Percentiles rank a stretch among this genome's conserved stretches.
Conservation (phyloP, 2,113 vertebrate genomes). For the Merops nubicus region DNA sequence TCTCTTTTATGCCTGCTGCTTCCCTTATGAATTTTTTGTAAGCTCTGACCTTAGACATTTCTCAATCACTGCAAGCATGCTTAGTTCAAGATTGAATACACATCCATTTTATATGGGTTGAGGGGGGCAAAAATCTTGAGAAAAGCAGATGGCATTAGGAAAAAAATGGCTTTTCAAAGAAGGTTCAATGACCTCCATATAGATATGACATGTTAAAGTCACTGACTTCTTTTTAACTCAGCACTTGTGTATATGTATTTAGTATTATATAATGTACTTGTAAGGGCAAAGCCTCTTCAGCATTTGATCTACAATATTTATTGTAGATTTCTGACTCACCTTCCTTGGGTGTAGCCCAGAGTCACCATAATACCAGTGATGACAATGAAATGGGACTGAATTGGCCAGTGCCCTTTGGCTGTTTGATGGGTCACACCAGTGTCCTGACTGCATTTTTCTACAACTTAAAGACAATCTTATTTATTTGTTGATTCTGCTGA, state of each 20-base stretch:
- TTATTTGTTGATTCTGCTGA: constrained; percentile 9
- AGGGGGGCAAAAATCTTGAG: constrained; percentile 63
- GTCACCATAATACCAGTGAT: constrained; percentile 8
- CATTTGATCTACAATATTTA: constrained; percentile 15
- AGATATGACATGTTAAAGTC: constrained; percentile 60
- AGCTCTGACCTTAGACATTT: constrained; percentile 75
- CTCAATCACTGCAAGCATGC: constrained; percentile 64
- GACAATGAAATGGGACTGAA: constrained; percentile 25
- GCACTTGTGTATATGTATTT: constrained; percentile 37
- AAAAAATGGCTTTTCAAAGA: constrained; percentile 73
- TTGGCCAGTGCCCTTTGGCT: background rate
- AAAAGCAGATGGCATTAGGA: constrained; percentile 66
- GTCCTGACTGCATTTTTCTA: background rate
- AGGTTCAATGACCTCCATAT: constrained; percentile 70
- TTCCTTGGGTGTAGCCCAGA: constrained; percentile 46
- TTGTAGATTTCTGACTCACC: constrained; percentile 50
- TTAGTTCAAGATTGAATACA: constrained; percentile 63
- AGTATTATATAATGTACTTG: constrained; percentile 67
- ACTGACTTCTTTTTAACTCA: constrained; percentile 72
- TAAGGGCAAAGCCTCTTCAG: constrained; percentile 62
- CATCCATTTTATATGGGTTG: constrained; percentile 59
- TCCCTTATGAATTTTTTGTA: constrained; percentile 67
- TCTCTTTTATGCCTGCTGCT: constrained; percentile 64
- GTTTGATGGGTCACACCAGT: background rate
- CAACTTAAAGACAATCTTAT: background rate